Evolutionary conservation across 2,888 invertebrate species (phyloP), one percentile per base, ranked within the genome.

Genomic region (Lepidonotus clava): DNA sequence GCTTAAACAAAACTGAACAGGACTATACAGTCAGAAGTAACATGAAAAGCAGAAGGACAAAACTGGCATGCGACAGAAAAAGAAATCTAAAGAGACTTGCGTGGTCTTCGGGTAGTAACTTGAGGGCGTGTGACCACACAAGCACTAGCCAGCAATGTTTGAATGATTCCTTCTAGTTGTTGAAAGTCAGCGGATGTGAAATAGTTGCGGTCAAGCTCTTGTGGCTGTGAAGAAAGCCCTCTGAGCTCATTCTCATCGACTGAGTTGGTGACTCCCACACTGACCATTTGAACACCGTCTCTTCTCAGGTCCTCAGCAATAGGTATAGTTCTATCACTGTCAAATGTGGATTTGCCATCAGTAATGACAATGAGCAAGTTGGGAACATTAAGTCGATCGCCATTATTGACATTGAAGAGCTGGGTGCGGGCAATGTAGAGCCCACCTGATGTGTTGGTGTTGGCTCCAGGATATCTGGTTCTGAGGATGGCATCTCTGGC

Each of bases 391-490:
- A 46, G 67, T 6, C 85, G 85, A 24, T 85, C 85, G 18, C 85
- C 85, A 32, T 67, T 86, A 5, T n/a, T 53, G 18, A 21, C 21
- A 53, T 77, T 80, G 61, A 86, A 86, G 21, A 76, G 28, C 1
- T 80, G 32, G 18, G 21, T 38, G 11, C 86, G 77, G 36, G 76
- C 41, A 21, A 8, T 11, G 77, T 76, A 88, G n/a, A 89, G 67
- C 24, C 87, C 89, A 4, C 88, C 89, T 32, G 87, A 85, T n/a
- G 88, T 88, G 76, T 89, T 89, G 1, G 89, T 88, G 53, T 84
- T 87, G 14, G 86, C 86, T 0, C 85, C 85, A 38, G 34, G 46
- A 56, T 88, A 88, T 8, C 38, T 24, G 38, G 86, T 87, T 21
- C 24, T 18, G 24, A 28, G n/a, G 32, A 88, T 86, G 11, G 76